Evolutionary conservation across 2,113 vertebrate species (phyloP), one percentile per base, ranked within the genome.

Genomic region (Myotis lucifugus): DNA sequence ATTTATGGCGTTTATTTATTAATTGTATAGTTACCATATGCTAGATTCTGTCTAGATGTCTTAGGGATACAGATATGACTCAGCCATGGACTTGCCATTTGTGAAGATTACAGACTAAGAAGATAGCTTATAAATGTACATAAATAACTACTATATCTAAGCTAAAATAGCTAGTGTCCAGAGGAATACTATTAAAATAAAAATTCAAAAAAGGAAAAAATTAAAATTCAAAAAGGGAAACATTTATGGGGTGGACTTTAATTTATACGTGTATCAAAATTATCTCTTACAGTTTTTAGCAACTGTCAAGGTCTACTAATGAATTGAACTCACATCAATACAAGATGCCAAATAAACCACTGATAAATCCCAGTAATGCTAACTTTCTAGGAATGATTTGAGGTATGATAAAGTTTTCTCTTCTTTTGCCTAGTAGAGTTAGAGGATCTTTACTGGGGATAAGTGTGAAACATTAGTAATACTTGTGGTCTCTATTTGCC

Each of bases 381-480:
- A 92, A 34, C 19, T 34, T 42, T 79, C 59, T 42, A 37, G 21
- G 11, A 82, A 81, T n/a, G 3, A 85, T 82, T 37, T 67, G 21
- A 88, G 19, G 34, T 61, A 37, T 4, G 23, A 69, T 64, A 42
- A 54, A 50, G 4, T 54, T 66, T 46, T 61, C 32, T 81, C 84
- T 88, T 73, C 32, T 81, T 88, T 88, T 73, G 19, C 56, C 32
- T 42, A 52, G 6, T 17, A 85, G 5, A 52, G 19, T 56, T 92
- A 81, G 10, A 48, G 42, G 7, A 21, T 86, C 14, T 89, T 48
- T 89, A 54, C 12, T 90, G 61, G 21, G 59, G 50, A 82, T 50
- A 89, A 78, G 77, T 15, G 5, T 46, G 82, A 76, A 56, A 81
- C n/a, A 73, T 50, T 64, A 89, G 27, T 94, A 88, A 77, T 82